Conservation (phyloP, 1,140 invertebrate species). For the Pseudachorutes palmiensis region DNA sequence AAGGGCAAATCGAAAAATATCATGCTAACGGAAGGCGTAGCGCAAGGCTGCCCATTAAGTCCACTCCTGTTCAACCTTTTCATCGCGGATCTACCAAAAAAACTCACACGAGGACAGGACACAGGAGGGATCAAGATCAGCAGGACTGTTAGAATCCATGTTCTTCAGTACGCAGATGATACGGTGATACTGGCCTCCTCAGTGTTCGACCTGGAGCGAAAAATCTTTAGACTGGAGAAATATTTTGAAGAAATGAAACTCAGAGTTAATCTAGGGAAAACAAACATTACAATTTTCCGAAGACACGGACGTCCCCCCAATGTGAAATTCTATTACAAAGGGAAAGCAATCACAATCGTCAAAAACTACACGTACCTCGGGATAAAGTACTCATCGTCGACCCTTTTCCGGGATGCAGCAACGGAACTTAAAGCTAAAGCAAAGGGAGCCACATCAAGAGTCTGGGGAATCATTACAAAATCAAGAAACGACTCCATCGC, state of each 20-base stretch:
- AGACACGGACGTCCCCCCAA: conserved; percentile 11
- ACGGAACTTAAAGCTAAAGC: not conserved
- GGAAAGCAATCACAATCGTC: conserved; percentile 19
- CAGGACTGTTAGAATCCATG: conserved; percentile 6
- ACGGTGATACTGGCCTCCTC: not conserved
- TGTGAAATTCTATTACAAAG: conserved; percentile 10
- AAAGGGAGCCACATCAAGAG: not conserved
- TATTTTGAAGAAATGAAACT: conserved; percentile 31
- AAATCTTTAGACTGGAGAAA: conserved; percentile 14
- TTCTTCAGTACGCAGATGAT: conserved; percentile 23
- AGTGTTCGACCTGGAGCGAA: not conserved
- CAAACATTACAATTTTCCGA: conserved; percentile 38
- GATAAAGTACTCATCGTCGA: conserved; percentile 11
- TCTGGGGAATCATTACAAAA: not conserved
- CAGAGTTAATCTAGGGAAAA: conserved; percentile 35
- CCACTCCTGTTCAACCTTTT: conserved; percentile 38
- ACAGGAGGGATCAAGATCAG: conserved; percentile 14
- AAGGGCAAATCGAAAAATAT: not conserved
- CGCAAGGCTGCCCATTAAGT: conserved; percentile 36
- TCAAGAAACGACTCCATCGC: not conserved
- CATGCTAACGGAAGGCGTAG: conserved; percentile 31
- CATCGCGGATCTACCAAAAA: conserved; percentile 28
- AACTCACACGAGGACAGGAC: not conserved
- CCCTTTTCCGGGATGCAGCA: not conserved
- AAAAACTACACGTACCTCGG: conserved; percentile 27